phyloP scores from a whole-genome alignment of 2,888 invertebrate genomes.

The Tachystola acroxantha region DNA sequence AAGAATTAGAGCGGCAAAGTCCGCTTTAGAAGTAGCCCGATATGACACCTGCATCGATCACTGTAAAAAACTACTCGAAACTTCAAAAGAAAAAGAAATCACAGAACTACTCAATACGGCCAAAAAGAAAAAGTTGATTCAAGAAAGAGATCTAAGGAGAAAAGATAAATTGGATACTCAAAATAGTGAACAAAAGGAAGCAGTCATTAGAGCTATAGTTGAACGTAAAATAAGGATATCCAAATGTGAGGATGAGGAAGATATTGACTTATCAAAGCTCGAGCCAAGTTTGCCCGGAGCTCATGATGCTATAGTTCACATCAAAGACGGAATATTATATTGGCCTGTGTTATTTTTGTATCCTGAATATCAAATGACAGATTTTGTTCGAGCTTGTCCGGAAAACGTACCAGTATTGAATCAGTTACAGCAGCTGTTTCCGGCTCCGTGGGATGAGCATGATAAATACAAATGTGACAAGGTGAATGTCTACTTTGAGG shows the following conservation, averaged over 20 bases:
- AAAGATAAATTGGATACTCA: slow-evolving; percentile 57
- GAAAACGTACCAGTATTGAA: slow-evolving; percentile 81
- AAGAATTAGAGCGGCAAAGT: slow-evolving; percentile 84
- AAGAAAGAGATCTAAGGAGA: slow-evolving; percentile 77
- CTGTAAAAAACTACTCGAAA: slow-evolving; percentile 82
- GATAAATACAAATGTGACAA: slow-evolving; percentile 79
- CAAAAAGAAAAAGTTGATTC: slow-evolving; percentile 67
- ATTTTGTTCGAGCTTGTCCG: slow-evolving; percentile 89
- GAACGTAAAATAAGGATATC: slow-evolving; percentile 74
- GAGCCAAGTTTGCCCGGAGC: slow-evolving; percentile 83
- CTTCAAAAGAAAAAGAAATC: slow-evolving; percentile 72
- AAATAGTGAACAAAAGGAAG: slow-evolving; percentile 56
- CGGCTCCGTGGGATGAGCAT: slow-evolving; percentile 85
- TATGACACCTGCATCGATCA: slow-evolving; percentile 85
- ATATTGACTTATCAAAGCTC: slow-evolving; percentile 71
- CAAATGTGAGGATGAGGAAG: slow-evolving; percentile 65
- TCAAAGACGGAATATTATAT: slow-evolving; percentile 79
- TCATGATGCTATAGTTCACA: slow-evolving; percentile 80
- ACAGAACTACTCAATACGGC: slow-evolving; percentile 45
- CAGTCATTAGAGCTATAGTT: slow-evolving; percentile 57
- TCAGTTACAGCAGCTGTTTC: slow-evolving; percentile 79
- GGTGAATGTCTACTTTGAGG: slow-evolving; percentile 87
- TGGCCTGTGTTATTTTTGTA: slow-evolving; percentile 95
- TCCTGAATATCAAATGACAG: slow-evolving; percentile 92
- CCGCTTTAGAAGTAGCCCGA: slow-evolving; percentile 81